Evolutionary conservation across 2,113 vertebrate genomes (phyloP).

Genomic region (Oncorhynchus clarkii): DNA sequence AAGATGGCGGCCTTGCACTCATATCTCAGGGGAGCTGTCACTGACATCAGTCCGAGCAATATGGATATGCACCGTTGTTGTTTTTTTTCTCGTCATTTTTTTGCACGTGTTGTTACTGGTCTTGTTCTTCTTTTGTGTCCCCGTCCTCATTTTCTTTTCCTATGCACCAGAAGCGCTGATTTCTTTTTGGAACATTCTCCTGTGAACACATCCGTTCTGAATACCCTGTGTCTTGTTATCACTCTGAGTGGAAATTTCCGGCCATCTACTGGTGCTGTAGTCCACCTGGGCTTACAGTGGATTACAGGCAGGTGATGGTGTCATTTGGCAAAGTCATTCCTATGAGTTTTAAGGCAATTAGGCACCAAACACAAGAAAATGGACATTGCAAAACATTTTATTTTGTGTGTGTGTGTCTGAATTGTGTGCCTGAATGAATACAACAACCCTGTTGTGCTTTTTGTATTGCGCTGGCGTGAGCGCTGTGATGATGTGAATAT

Average conservation of each 20-base stretch:
- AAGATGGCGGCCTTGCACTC: conserved; percentile 20
- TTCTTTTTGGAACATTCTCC: neutral
- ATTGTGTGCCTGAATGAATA: too few species aligned
- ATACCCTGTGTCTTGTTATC: neutral
- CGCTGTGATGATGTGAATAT: neutral
- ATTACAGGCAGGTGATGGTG: neutral
- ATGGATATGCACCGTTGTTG: conserved; percentile 30
- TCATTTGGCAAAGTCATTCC: neutral
- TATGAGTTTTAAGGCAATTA: neutral
- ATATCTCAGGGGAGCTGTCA: conserved; percentile 8
- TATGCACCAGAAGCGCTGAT: neutral
- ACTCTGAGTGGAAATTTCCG: neutral
- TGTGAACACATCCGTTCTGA: neutral
- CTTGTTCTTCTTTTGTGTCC: neutral
- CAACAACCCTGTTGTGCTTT: neutral
- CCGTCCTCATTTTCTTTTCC: neutral
- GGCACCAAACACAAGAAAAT: neutral
- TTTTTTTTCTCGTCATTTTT: neutral
- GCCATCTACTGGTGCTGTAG: neutral
- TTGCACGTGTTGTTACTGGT: neutral
- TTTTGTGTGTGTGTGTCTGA: too few species aligned
- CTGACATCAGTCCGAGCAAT: conserved; percentile 30
- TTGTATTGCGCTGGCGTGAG: neutral
- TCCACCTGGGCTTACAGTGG: neutral
- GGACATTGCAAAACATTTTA: too few species aligned